Evolutionary conservation across 2,113 vertebrate genomes (phyloP), one percentile per base, ranked within the genome.

Genomic region (Pithys albifrons): DNA sequence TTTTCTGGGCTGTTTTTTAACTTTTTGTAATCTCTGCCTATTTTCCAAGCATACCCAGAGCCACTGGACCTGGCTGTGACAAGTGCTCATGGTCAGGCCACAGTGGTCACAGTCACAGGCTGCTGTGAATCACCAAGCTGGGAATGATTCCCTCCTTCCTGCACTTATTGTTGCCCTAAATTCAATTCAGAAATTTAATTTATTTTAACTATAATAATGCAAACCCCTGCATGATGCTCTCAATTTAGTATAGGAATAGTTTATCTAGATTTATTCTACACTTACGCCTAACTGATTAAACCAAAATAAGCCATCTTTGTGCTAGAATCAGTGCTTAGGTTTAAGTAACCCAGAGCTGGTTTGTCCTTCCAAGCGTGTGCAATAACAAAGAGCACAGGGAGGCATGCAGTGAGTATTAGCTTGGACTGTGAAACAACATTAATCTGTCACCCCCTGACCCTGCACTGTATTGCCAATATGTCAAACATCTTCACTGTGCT

Each of bases 401-500:
- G 25, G 86, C 52, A 70, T 9, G 41, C 70, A 70, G 54, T 7
- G 66, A 92, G 52, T 75, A 92, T 94, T 91, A 93, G 84, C 80
- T 69, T 20, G 33, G 80, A 82, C 92, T 57, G 87, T 77, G 95
- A 95, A 96, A 95, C 79, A 95, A 72, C 92, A 95, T 97, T 89
- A 94, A 97, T 96, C 96, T 84, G 88, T 81, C 83, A 85, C 92
- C 96, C 45, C 19, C 85, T 94, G 92, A 95, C 93, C 94, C 92
- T 24, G 67, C 3, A 16, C 94, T 92, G 43, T 93, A 96, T 78
- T 96, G 96, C 95, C 97, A 97, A 97, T 97, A 96, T 18, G 88
- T 95, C 95, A 95, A 90, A 96, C 90, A 93, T 91, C 91, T 89
- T 92, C 83, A 69, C 91, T 93, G 77, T 94, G 92, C 96, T 85